A percentile compares a stretch with the other conserved stretches of the same genome.
Evolutionary conservation across 2,888 invertebrate species (phyloP).

Genomic region (Baronia brevicornis): DNA sequence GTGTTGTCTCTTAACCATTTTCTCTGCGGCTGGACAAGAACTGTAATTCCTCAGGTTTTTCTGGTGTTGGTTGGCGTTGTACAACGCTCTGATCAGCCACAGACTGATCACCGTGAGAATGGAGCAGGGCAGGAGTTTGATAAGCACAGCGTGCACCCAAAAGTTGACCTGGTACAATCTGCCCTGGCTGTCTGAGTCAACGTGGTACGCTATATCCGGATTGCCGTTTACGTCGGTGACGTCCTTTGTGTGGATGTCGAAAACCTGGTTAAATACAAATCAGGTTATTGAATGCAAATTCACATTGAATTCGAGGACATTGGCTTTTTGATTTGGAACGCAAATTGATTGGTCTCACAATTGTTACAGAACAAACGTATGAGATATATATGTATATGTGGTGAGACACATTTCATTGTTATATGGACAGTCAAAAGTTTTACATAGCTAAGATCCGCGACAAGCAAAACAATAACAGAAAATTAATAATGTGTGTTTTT

Average conservation of each 20-base stretch:
- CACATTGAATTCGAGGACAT: constrained; percentile 7
- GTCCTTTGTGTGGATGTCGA: constrained; percentile 64
- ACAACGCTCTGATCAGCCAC: constrained; percentile 82
- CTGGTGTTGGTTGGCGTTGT: constrained; percentile 81
- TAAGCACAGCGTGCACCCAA: constrained; percentile 87
- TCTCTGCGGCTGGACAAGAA: constrained; percentile 54
- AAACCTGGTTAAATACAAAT: constrained; percentile 41
- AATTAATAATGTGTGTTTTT: no score
- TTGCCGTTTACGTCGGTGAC: constrained; percentile 64
- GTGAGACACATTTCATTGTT: no score
- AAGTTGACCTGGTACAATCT: constrained; percentile 82
- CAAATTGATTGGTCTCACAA: no score
- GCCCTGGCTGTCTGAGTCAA: constrained; percentile 73
- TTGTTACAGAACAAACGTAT: no score
- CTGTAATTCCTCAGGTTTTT: constrained; percentile 73
- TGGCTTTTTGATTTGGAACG: constrained; percentile 2
- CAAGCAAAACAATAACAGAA: no score
- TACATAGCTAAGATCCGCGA: no score
- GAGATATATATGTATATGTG: no score
- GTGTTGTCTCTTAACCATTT: constrained; percentile 51
- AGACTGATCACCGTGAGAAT: constrained; percentile 83
- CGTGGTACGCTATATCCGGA: constrained; percentile 65
- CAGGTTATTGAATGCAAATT: constrained; percentile 13
- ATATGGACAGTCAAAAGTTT: no score
- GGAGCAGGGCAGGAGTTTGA: constrained; percentile 87